Percentiles rank a stretch among this genome's conserved stretches.
These are phyloP conservation scores for Bovichtus diacanthus DNA, from an alignment of 2,797 vertebrate genomes.

Conservation along the genomic window DNA sequence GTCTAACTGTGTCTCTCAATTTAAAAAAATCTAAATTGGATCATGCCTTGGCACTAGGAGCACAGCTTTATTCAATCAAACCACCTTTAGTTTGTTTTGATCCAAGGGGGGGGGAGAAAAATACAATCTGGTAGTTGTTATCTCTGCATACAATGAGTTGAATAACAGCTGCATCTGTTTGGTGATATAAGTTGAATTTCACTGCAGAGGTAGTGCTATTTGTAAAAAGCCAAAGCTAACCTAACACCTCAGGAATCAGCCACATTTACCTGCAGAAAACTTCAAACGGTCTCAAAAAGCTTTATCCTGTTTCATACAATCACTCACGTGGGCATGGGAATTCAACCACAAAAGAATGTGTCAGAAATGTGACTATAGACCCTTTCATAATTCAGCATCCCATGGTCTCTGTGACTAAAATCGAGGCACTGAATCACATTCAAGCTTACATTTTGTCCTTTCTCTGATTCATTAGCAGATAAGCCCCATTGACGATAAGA, in stretches of 20 bases:
- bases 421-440: background rate
- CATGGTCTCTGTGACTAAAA: background rate
- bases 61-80: conserved; percentile 15
- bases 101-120: background rate
- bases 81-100: conserved; percentile 12
- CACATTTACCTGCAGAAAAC: conserved; percentile 4
- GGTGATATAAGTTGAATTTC: background rate
- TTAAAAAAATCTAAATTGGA: conserved; percentile 9
- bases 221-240: background rate
- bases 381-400: conserved; percentile 18
- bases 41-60: conserved; percentile 16
- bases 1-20: conserved; percentile 14
- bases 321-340: conserved; percentile 6
- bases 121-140: background rate
- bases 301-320: conserved; percentile 3
- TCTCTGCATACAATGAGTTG: background rate
- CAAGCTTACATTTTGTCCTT: conserved; percentile 15
- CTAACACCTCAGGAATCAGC: background rate
- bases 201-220: background rate
- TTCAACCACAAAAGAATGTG: conserved; percentile 26
- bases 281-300: conserved; percentile 15
- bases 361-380: conserved; percentile 2
- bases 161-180: conserved; percentile 5
- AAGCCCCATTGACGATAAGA: conserved; percentile 4
- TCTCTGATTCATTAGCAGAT: conserved; percentile 40